phyloP scores from a whole-genome alignment of 2,797 vertebrate genomes.

The Phoxinus dragarum region DNA sequence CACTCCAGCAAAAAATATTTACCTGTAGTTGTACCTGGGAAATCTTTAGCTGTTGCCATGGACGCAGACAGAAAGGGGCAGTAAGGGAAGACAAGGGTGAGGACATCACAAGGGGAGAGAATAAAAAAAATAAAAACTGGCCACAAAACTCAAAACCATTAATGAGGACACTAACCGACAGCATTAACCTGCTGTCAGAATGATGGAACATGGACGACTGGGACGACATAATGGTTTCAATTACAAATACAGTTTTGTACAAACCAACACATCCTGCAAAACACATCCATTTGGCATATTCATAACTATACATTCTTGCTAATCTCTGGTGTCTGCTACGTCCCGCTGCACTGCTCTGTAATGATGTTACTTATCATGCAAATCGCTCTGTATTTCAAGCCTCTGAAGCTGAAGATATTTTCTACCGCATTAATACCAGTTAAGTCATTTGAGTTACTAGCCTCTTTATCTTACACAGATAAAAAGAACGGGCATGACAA shows the following conservation, averaged over 20 bases:
- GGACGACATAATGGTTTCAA: conserved; percentile 52
- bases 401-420: conserved; percentile 11
- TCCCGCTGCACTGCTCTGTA: conserved; percentile 7
- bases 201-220: conserved; percentile 42
- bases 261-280: background rate
- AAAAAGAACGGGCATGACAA: background rate
- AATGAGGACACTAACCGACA: conserved; percentile 36
- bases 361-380: conserved; percentile 20
- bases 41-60: conserved; percentile 85
- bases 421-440: conserved; percentile 14
- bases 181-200: conserved; percentile 48
- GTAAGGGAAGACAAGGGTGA: conserved; percentile 75
- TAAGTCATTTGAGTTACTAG: conserved; percentile 25
- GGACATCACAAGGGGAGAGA: conserved; percentile 67
- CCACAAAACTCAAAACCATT: conserved; percentile 56
- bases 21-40: conserved; percentile 83
- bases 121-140: conserved; percentile 59
- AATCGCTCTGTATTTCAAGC: conserved; percentile 6
- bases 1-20: conserved; percentile 72
- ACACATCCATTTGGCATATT: conserved; percentile 5
- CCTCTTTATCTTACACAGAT: conserved; percentile 11
- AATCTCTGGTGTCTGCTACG: background rate
- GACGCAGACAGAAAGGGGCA: conserved; percentile 81
- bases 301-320: background rate
- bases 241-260: conserved; percentile 7